Percentiles rank a stretch among this genome's conserved stretches.
Conservation (phyloP, 35 echinoderm and acorn worm genomes). For the Anneissia japonica region DNA sequence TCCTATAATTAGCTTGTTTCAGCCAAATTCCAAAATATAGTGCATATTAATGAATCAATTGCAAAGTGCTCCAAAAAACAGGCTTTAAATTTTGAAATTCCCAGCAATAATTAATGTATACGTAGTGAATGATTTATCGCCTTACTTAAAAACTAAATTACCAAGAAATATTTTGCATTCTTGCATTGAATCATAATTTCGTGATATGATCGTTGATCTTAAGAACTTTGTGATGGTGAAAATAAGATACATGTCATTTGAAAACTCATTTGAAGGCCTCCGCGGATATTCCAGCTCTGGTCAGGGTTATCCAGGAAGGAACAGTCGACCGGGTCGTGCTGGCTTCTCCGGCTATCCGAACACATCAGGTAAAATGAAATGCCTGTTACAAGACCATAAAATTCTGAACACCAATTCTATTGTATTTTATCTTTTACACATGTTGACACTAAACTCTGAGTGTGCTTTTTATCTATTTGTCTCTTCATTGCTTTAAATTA, state of each 20-base stretch:
- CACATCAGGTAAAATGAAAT: not conserved
- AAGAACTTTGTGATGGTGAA: not conserved
- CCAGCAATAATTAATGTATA: no score
- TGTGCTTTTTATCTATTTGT: not conserved
- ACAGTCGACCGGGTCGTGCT: not conserved
- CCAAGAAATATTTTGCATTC: not conserved
- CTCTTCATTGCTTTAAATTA: not conserved
- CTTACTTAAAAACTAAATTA: not conserved
- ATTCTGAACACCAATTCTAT: not conserved
- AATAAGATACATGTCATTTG: not conserved
- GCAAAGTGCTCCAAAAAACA: no score
- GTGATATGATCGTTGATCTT: no score
- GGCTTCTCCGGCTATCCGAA: not conserved
- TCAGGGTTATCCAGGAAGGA: not conserved
- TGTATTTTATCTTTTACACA: not conserved
- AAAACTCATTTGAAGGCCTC: not conserved
- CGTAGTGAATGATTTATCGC: not conserved
- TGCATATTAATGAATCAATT: no score
- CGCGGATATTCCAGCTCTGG: not conserved
- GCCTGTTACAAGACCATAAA: not conserved
- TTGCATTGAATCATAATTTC: no score
- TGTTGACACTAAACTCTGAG: not conserved
- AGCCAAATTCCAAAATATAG: no score
- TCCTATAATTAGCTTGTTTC: no score
- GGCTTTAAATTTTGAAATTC: not conserved